Evolutionary conservation across 2,113 vertebrate genomes (phyloP).

Genomic region (Rhinogobius similis): DNA sequence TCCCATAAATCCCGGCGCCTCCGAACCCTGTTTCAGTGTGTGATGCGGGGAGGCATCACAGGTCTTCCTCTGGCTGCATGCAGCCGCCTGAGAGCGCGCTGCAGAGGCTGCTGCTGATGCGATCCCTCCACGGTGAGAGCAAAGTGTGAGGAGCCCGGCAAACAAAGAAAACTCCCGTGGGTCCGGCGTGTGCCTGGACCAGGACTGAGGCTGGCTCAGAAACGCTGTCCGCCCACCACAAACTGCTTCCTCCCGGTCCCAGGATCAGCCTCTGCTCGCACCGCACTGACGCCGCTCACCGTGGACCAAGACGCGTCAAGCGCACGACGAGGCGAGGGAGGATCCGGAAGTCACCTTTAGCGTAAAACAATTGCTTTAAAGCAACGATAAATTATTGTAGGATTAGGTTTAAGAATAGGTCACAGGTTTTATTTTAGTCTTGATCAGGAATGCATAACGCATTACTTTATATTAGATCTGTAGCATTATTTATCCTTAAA

Average conservation of each 20-base stretch:
- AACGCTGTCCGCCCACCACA: background rate
- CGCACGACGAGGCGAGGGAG: background rate
- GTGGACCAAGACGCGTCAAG: slow-evolving; percentile 2
- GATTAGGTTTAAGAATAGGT: background rate
- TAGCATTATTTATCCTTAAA: no score
- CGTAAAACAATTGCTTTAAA: background rate
- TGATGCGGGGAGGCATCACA: slow-evolving; percentile 40
- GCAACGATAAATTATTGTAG: background rate
- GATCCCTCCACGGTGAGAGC: slow-evolving; percentile 6
- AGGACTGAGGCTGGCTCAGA: background rate
- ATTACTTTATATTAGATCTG: no score
- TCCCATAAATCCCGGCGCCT: slow-evolving; percentile 53
- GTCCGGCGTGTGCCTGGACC: background rate
- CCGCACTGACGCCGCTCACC: slow-evolving; percentile 2
- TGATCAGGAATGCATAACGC: background rate
- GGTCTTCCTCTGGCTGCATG: slow-evolving; percentile 35
- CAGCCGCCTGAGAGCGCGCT: slow-evolving; percentile 27
- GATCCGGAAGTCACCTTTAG: background rate
- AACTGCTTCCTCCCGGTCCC: slow-evolving; percentile 8
- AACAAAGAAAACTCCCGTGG: slow-evolving; percentile 1
- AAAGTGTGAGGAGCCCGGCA: slow-evolving; percentile 47
- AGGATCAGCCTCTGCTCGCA: background rate
- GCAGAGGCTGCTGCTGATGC: slow-evolving; percentile 24
- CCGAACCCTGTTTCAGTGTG: slow-evolving; percentile 32
- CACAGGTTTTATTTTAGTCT: background rate